Base-by-base conservation (phyloP, 2,888 invertebrate species). In the Parnassius glacialis region DNA sequence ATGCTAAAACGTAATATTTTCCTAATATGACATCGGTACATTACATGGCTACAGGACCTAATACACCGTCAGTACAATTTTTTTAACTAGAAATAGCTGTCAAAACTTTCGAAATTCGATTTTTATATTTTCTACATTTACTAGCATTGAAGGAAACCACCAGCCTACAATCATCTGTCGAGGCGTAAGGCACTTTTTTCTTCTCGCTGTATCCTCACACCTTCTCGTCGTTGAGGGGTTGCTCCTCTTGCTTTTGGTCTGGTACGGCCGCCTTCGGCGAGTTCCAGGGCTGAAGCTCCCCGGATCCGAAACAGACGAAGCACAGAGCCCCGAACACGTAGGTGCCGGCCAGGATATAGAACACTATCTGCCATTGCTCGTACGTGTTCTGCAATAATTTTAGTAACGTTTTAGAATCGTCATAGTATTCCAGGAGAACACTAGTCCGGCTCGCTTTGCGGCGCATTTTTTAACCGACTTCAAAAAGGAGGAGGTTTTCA, bases 311-410 rank as follows among this genome's bases (percentile, higher is more conserved):
- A 44, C 91, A 59, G 11, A 94, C 83, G 84, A 94, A 96, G 47
- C 92, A 83, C 0, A 94, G 55, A 0, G 95, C 94, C 0, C 96
- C 96, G 1, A 92, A 75, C 0, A 93, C 83, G 80, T 97, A 97
- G 0, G 95, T 94, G 2, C 84, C 93, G 0, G 95, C 95, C 16
- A 97, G 84, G 56, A 97, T 95, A 93, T 95, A 95, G 84, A 97
- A 97, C 0, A 97, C 95, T 61, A 94, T 94, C 79, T 93, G 94
- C 97, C 97, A 97, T 74, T 94, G 94, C 25, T 92, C 93, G 72
- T 56, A 56, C 10, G 56, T 56, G 10, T 56, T 56, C 56, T 56
- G 45, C 34, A 56, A 34, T 7, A 57, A 2, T 34, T 34, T 20
- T 34, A 34, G 1, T 34, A 34, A 34, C 25, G 34, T 34, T 34